These are phyloP conservation scores for Theonella swinhoei DNA, from an alignment of 37 sponge, comb jelly and placozoan genomes.

Conservation along the genomic window DNA sequence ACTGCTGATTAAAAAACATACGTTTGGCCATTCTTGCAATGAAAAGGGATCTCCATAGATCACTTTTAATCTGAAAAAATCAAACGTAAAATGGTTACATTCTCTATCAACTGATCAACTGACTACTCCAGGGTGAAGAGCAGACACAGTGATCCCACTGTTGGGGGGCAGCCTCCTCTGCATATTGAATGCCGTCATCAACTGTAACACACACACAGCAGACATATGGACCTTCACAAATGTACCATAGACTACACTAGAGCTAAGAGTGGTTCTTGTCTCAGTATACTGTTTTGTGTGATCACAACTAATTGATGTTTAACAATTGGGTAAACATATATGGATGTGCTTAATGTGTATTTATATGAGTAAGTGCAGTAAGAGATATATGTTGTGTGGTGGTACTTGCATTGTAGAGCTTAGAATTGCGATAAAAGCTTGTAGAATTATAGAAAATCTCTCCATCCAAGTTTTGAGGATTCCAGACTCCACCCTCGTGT, in stretches of 20 bases:
- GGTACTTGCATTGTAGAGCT: slow-evolving; percentile 58
- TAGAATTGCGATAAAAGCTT: slow-evolving; percentile 46
- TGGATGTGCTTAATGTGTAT: too few species aligned
- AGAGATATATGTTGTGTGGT: too few species aligned
- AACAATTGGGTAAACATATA: too few species aligned
- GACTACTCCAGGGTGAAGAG: slow-evolving; percentile 69
- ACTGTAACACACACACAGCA: background rate
- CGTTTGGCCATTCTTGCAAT: background rate
- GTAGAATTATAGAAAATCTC: slow-evolving; percentile 16
- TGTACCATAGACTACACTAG: too few species aligned
- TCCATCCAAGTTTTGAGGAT: slow-evolving; percentile 37
- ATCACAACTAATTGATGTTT: too few species aligned
- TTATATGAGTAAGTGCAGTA: too few species aligned
- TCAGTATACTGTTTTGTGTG: too few species aligned
- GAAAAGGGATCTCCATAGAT: background rate
- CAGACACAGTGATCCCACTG: slow-evolving; percentile 60
- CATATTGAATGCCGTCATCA: slow-evolving; percentile 56
- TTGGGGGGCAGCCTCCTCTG: slow-evolving; percentile 55
- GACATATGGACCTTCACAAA: too few species aligned
- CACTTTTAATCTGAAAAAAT: background rate
- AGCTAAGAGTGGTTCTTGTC: too few species aligned
- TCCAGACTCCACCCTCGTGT: slow-evolving; percentile 9
- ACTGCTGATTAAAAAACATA: background rate
- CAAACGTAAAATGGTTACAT: background rate
- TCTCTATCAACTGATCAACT: too few species aligned